Percentiles rank a stretch among this genome's conserved stretches.
Evolutionary conservation across 2,797 vertebrate genomes (phyloP).

Genomic region (Manis javanica): DNA sequence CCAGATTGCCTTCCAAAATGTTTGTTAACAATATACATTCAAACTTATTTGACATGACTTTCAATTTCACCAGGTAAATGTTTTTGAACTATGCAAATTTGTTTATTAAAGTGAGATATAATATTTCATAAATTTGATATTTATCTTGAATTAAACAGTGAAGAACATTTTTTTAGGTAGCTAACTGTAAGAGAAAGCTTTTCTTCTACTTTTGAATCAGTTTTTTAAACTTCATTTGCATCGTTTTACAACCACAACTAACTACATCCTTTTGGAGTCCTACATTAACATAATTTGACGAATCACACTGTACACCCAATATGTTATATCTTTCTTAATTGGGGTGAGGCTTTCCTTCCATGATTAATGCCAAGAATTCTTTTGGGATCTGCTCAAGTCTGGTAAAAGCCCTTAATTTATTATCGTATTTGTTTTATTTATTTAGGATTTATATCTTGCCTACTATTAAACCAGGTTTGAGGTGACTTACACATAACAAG

Average conservation of each 20-base stretch:
- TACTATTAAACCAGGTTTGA: conserved; percentile 26
- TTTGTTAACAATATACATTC: not conserved
- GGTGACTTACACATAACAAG: not conserved
- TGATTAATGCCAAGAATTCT: conserved; percentile 55
- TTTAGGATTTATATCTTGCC: conserved; percentile 45
- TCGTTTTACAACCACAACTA: not conserved
- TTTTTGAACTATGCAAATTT: not conserved
- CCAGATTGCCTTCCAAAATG: conserved; percentile 9
- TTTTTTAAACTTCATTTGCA: conserved; percentile 21
- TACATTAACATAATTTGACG: conserved; percentile 42
- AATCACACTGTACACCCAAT: not conserved
- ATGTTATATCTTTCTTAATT: conserved; percentile 51
- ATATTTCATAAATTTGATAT: conserved; percentile 5
- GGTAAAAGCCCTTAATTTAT: conserved; percentile 44
- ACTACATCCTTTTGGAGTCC: not conserved
- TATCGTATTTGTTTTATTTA: conserved; percentile 60
- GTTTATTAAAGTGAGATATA: not conserved
- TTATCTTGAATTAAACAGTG: not conserved
- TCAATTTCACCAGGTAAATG: not conserved
- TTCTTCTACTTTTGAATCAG: conserved; percentile 15
- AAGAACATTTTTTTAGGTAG: not conserved
- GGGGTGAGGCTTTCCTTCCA: not conserved
- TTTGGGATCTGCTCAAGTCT: conserved; percentile 31
- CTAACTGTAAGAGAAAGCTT: conserved; percentile 4
- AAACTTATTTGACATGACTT: not conserved